A percentile compares a stretch with the other conserved stretches of the same genome.
phyloP scores from a whole-genome alignment of 1,140 invertebrate species.

The Drosophila murphyi region DNA sequence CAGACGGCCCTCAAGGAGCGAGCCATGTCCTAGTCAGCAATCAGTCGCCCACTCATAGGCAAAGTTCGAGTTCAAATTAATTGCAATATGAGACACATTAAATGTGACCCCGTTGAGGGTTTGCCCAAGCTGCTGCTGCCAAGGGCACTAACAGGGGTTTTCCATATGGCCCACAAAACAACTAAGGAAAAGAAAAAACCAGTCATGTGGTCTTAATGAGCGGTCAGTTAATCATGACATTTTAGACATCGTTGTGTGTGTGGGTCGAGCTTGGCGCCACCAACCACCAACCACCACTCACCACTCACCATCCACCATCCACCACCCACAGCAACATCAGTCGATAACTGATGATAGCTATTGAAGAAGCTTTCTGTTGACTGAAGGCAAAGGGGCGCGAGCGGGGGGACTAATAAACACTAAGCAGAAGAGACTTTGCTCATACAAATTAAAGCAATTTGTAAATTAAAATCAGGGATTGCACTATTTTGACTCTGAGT shows the following conservation, averaged over 20 bases:
- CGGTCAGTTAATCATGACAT: constrained; percentile 76
- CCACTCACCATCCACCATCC: not conserved
- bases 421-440: constrained; percentile 8
- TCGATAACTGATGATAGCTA: not conserved
- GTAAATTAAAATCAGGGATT: constrained; percentile 61
- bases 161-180: too few relatives aligned
- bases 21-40: constrained; percentile 7
- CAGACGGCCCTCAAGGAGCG: constrained; percentile 40
- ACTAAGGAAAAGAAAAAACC: constrained; percentile 1
- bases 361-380: not conserved
- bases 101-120: constrained; percentile 60
- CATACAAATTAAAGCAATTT: constrained; percentile 59
- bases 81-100: constrained; percentile 77
- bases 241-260: constrained; percentile 29
- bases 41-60: not conserved
- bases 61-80: constrained; percentile 75
- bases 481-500: constrained; percentile 1
- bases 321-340: not conserved
- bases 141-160: too few relatives aligned
- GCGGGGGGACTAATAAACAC: constrained; percentile 36
- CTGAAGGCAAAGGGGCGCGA: not conserved
- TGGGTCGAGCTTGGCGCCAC: not conserved
- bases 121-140: not conserved
- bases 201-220: constrained; percentile 71
- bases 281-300: not conserved